These are phyloP conservation scores for Prionailurus viverrinus DNA, from an alignment of 2,113 vertebrate genomes.

Conservation along the genomic window DNA sequence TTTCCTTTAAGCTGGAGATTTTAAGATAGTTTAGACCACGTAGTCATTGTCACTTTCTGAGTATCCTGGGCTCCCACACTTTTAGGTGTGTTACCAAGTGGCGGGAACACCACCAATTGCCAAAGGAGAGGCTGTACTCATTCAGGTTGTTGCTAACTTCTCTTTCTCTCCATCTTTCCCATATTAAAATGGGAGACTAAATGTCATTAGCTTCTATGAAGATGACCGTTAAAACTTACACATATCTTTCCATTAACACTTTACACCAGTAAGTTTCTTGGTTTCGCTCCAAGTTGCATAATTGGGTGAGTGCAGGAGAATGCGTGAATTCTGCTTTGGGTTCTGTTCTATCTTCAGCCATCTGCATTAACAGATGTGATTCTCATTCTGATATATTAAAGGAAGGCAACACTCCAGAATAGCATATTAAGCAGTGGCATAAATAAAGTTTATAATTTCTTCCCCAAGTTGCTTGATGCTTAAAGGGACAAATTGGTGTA, in stretches of 20 bases:
- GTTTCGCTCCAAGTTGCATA: background rate
- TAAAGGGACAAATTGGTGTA: background rate
- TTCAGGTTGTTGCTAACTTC: background rate
- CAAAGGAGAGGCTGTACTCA: background rate
- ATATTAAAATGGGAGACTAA: background rate
- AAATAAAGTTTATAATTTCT: conserved; percentile 35
- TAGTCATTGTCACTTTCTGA: background rate
- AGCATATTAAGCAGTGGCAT: conserved; percentile 1
- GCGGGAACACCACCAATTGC: background rate
- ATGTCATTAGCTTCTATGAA: background rate
- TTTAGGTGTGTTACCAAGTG: background rate
- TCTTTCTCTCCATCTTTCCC: background rate
- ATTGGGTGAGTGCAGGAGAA: background rate
- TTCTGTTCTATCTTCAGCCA: background rate
- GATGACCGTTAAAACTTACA: background rate
- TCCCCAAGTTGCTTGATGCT: background rate
- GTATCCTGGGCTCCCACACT: background rate
- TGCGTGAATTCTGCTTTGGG: background rate
- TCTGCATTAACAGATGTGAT: background rate
- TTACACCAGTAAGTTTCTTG: background rate
- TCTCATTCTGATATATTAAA: background rate
- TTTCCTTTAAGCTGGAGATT: background rate
- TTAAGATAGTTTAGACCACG: background rate
- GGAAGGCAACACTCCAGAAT: background rate
- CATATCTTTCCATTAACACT: background rate